phyloP scores from a whole-genome alignment of 2,888 invertebrate genomes.

The Eupeodes latifasciatus region DNA sequence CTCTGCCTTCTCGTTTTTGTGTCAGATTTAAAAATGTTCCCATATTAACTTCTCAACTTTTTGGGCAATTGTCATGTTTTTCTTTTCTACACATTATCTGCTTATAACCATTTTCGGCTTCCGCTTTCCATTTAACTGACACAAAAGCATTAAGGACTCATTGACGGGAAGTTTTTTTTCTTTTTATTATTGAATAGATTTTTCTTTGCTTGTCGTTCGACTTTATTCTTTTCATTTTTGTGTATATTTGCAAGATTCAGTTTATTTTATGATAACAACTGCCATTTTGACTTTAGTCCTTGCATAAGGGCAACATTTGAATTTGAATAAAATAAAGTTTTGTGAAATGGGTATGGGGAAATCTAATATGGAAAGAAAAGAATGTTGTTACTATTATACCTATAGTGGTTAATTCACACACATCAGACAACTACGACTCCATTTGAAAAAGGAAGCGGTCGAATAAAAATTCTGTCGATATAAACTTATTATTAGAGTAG shows the following conservation, averaged over 20 bases:
- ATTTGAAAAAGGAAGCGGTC: conserved; percentile 6
- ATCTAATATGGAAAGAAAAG: neutral
- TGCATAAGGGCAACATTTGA: conserved; percentile 42
- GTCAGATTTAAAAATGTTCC: conserved; percentile 10
- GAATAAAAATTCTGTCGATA: conserved; percentile 43
- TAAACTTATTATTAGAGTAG: conserved; percentile 39
- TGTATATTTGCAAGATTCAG: conserved; percentile 43
- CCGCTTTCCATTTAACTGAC: conserved; percentile 68
- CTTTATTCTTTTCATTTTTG: conserved; percentile 17
- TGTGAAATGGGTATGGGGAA: neutral
- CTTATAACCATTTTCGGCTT: conserved; percentile 71
- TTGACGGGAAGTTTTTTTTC: conserved; percentile 50
- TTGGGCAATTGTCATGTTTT: conserved; percentile 62
- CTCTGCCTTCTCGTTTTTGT: conserved; percentile 18
- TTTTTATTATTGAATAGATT: conserved; percentile 21
- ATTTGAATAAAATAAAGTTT: conserved; percentile 29
- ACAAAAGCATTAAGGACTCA: conserved; percentile 62
- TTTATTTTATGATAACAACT: conserved; percentile 63
- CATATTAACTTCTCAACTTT: conserved; percentile 31
- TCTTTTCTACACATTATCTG: conserved; percentile 69
- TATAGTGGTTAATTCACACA: conserved; percentile 25
- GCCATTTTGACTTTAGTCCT: conserved; percentile 55
- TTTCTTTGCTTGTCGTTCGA: conserved; percentile 1
- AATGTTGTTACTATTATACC: neutral
- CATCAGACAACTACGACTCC: neutral